Percentiles rank a stretch among this genome's conserved stretches.
Conservation (phyloP, 30 jellyfish, hydroid and myxozoan species). For the Hydra vulgaris region DNA sequence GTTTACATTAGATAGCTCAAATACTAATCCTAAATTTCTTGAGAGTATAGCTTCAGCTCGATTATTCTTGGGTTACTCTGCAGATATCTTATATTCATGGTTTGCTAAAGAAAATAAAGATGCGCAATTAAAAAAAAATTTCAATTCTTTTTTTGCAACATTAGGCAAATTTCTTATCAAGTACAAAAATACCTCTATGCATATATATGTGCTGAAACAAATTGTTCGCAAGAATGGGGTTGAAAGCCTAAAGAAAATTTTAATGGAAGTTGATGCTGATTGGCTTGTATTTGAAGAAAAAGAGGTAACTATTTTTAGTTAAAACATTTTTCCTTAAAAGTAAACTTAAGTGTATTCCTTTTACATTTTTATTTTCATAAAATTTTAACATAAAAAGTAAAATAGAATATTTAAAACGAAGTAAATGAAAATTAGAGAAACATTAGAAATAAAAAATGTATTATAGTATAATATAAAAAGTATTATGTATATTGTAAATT, state of each 20-base stretch:
- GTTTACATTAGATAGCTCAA: background rate
- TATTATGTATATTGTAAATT: too few relatives aligned
- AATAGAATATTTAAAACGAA: too few relatives aligned
- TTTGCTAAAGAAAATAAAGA: background rate
- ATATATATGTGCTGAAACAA: constrained; percentile 19
- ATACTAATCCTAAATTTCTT: background rate
- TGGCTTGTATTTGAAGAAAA: constrained; percentile 13
- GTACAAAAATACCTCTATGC: background rate
- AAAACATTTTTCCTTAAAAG: too few relatives aligned
- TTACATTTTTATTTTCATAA: too few relatives aligned
- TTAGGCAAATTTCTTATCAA: background rate
- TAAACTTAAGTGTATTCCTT: too few relatives aligned
- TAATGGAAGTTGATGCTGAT: background rate
- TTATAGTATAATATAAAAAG: too few relatives aligned
- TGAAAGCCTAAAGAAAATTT: constrained; percentile 4
- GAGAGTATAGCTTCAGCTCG: background rate
- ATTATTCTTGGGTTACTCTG: background rate
- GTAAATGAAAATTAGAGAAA: too few relatives aligned
- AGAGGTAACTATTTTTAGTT: background rate
- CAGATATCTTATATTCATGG: background rate
- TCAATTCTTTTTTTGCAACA: background rate
- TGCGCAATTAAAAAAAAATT: background rate
- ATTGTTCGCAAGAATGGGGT: constrained; percentile 13
- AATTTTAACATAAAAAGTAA: too few relatives aligned
- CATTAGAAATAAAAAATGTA: too few relatives aligned